phyloP scores from a whole-genome alignment of 2,113 vertebrate genomes.

The Eurypyga helias region DNA sequence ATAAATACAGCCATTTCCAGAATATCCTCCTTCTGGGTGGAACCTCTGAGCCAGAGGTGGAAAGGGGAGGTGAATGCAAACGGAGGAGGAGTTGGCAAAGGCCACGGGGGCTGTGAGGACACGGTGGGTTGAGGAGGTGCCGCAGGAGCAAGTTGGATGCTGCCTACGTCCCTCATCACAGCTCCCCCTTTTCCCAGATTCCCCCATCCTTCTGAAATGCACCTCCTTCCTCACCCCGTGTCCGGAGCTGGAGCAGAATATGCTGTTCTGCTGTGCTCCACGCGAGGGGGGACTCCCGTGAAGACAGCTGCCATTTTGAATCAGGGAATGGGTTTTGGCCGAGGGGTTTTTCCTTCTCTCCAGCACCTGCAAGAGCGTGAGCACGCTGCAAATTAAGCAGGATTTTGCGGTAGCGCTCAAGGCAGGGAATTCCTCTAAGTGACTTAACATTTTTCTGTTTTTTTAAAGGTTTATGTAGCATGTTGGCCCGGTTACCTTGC shows the following conservation, averaged over 20 bases:
- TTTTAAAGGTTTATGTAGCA: not conserved
- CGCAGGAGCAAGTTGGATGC: not conserved
- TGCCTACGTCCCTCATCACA: not conserved
- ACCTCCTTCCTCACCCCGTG: not conserved
- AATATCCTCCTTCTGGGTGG: not conserved
- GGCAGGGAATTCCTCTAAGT: not conserved
- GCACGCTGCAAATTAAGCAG: not conserved
- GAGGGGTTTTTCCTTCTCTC: not conserved
- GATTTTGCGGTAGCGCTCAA: not conserved
- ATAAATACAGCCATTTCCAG: not conserved
- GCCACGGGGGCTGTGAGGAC: not conserved
- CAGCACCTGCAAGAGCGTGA: not conserved
- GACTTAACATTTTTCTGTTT: not conserved
- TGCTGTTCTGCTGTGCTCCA: too few relatives aligned
- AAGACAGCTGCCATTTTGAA: not conserved
- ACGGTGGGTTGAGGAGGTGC: not conserved
- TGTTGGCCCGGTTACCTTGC: conserved; percentile 18
- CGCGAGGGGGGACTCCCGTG: fast-evolving
- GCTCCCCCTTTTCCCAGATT: not conserved
- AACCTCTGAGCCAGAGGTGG: not conserved
- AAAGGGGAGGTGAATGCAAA: not conserved
- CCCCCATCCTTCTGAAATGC: not conserved
- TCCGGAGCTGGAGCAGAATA: fast-evolving
- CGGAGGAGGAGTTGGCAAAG: not conserved
- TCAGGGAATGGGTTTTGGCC: not conserved